Percentiles rank a stretch among this genome's conserved stretches.
These are phyloP conservation scores for Brachyopa scutellaris DNA, from an alignment of 2,888 invertebrate species.

Conservation along the genomic window DNA sequence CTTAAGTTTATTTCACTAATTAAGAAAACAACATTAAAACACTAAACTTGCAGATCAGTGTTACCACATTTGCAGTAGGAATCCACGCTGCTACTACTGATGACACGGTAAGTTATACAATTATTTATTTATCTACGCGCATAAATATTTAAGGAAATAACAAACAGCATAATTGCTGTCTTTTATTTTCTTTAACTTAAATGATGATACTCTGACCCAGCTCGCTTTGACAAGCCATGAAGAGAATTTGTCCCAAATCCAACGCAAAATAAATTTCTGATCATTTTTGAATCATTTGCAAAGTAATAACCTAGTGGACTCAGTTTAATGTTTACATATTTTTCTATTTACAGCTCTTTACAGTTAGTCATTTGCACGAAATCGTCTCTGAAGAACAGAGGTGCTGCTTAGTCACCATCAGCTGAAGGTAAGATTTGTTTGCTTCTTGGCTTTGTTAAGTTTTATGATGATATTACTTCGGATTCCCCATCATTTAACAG, in stretches of 20 bases:
- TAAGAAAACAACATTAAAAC: too few species aligned
- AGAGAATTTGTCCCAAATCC: slow-evolving; percentile 33
- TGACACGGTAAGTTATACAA: too few species aligned
- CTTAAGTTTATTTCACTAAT: too few species aligned
- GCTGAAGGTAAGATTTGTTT: background rate
- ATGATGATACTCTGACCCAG: slow-evolving; percentile 43
- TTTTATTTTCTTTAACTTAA: background rate
- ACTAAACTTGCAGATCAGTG: too few species aligned
- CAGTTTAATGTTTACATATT: background rate
- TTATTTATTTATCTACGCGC: too few species aligned
- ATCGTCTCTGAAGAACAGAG: too few species aligned
- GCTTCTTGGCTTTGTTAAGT: background rate
- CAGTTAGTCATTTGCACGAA: too few species aligned
- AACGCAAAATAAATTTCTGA: slow-evolving; percentile 29
- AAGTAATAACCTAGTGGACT: too few species aligned
- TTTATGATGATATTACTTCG: slow-evolving; percentile 41
- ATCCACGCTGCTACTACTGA: too few species aligned
- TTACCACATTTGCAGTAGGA: too few species aligned
- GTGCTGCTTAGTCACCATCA: too few species aligned
- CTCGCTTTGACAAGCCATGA: slow-evolving; percentile 48
- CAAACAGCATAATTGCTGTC: background rate
- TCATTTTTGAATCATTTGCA: background rate
- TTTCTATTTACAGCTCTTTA: background rate
- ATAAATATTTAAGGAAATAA: too few species aligned
- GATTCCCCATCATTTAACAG: slow-evolving; percentile 63